Base-by-base conservation (phyloP, 1,140 invertebrate genomes). In the Pseudomyrmex pallidus region DNA sequence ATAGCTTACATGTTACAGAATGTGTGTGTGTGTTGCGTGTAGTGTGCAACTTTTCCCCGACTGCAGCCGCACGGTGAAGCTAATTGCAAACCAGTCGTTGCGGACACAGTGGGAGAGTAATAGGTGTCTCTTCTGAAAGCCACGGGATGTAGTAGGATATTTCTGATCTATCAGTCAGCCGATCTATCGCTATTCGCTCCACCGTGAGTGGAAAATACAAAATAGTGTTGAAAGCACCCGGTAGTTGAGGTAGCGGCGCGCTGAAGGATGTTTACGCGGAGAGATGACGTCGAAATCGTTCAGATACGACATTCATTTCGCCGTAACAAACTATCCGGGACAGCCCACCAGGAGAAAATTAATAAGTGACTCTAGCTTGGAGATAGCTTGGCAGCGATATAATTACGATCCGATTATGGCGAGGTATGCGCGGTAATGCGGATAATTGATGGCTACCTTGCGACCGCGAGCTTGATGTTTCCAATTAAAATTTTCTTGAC, bases 51-150 rank as follows among this genome's bases (percentile, higher is more conserved):
- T 35, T 35, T 35, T 35, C 35, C 48, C 46, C 54, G 63, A 61
- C 52, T 72, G 64, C 66, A 56, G 57, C 66, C 64, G 59, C 72
- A 52, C 76, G 54, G 73, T 73, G 68, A 59, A 13, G 66, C 61
- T 86, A 84, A 86, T 86, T 86, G 73, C 82, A 54, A 76, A 56
- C 54, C 25, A 52, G 72, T 62, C 80, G 46, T 56, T 56, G 17
- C 57, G 64, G 70, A 83, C 61, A 44, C 80, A 73, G 77, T 17
- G 67, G 44, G 84, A 56, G 54, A 83, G 73, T 20, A 22, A 35
- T 35, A 35, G 35, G 78, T 46, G 54, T 77, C 62, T 78, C 76
- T 25, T 70, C 8, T 22, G 35, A 52, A 50, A 68, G 25, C 63
- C 44, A 70, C 76, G 76, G 54, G 54, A 70, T 17, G 46, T 59